Percentiles rank a stretch among this genome's conserved stretches.
These are phyloP conservation scores for Rattus rattus DNA, from an alignment of 2,113 vertebrate species.

Conservation along the genomic window DNA sequence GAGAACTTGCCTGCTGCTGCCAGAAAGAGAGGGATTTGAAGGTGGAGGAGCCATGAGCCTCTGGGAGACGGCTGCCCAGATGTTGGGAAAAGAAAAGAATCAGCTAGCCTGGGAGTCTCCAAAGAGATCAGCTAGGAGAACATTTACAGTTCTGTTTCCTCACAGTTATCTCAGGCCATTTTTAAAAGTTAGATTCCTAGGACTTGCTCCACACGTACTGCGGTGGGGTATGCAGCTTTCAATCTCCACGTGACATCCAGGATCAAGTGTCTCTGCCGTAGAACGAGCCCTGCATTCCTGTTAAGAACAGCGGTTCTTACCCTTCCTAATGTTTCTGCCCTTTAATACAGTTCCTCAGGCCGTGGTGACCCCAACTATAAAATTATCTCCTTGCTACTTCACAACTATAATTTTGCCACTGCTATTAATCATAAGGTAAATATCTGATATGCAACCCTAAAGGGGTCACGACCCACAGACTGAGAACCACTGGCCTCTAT, in stretches of 20 bases:
- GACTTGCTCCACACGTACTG: not conserved
- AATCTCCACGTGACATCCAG: not conserved
- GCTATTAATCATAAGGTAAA: not conserved
- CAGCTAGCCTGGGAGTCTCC: too few species aligned
- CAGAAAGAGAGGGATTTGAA: not conserved
- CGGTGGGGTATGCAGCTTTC: not conserved
- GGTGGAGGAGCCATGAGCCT: not conserved
- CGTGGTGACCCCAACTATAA: not conserved
- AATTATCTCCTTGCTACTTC: not conserved
- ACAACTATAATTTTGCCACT: not conserved
- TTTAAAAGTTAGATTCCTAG: not conserved
- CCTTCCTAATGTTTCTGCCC: not conserved
- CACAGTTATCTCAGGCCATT: too few species aligned
- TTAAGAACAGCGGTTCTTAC: not conserved
- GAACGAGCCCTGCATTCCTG: not conserved
- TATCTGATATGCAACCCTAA: not conserved
- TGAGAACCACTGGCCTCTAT: not conserved
- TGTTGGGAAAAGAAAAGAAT: not conserved
- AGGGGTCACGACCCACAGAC: not conserved
- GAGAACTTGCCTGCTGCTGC: not conserved
- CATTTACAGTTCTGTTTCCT: not conserved
- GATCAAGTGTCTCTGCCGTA: not conserved
- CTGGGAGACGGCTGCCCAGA: not conserved
- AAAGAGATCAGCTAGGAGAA: not conserved
- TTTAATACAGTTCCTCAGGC: not conserved